Base-by-base conservation (phyloP, 2,113 vertebrate genomes). In the Blennius ocellaris region DNA sequence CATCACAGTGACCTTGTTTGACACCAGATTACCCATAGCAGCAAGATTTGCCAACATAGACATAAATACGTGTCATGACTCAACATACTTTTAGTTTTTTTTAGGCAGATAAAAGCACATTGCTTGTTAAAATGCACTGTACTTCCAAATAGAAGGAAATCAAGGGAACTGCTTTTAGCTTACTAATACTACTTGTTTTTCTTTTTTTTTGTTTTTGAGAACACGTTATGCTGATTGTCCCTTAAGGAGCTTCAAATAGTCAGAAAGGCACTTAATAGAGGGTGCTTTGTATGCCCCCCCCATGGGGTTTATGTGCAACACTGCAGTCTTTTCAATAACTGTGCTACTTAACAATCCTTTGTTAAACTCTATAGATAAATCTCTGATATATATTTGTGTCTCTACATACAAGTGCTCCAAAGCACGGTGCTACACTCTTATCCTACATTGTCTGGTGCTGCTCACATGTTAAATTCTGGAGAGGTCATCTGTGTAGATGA, bases 261-360 rank as follows among this genome's bases (percentile, higher is more conserved):
- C n/a, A 0, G 14, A 21, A 69, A 76, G 69, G 66, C 44, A 51
- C 53, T 76, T 50, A 43, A 54, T 44, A 17, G 10, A 14, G 40
- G 44, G 69, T 40, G 53, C 14, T 60, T 38, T 0, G 6, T 43
- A 45, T 17, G 69, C 21, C 56, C 74, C 48, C 57, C 15, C 38
- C 12, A 17, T 66, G 55, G 56, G 41, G 61, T 76, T 15, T 60
- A 58, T 89, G 87, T 92, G 90, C 89, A 92, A 88, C 67, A 69
- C 62, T 81, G 87, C 84, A 90, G 36, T 61, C 36, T 51, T 49
- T 70, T 66, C 10, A 30, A 48, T 44, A 43, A 57, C 68, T 16
- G 55, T 77, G 70, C 89, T 91, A 84, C 71, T 74, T 54, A 63
- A 76, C 21, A 71, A 71, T 68, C 59, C 56, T 65, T 63, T 40